Base-by-base conservation (phyloP, 2,113 vertebrate species). In the Thinocorus orbignyianus region DNA sequence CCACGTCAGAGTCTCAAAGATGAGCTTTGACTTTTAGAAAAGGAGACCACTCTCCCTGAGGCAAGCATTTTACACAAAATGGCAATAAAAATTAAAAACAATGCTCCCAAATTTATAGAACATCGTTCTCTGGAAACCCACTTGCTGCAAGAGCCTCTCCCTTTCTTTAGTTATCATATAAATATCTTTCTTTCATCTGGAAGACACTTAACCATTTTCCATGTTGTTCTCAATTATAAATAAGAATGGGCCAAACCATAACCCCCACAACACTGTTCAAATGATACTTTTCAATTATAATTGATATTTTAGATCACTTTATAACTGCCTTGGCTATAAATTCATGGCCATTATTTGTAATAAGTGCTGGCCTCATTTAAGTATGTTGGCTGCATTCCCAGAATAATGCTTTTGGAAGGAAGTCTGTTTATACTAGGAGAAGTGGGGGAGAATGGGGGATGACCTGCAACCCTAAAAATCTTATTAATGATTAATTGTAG, bases 251-350 rank as follows among this genome's bases (percentile, higher is more conserved):
- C 81, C 70, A 92, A 92, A 79, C 61, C 6, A 0, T 93, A 92
- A 92, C 57, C 70, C 52, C 48, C 62, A 76, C 37, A 91, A 80
- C 52, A 74, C 57, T 92, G 54, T 84, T 88, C 70, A 91, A 82
- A 73, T 30, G 1, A 84, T 93, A 54, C 61, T 95, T 91, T 91
- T 91, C 83, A 65, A 77, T 91, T 92, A 84, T 95, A 94, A 96
- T 95, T 95, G 83, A 81, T 96, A 88, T 93, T 94, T 95, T 89
- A 93, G 70, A 89, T 96, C 4, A 1, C 88, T 96, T 94, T 93
- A 77, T 93, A 93, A 92, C 48, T 2, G 30, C 81, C 73, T 94
- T 31, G 65, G 66, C 93, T 94, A 91, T 95, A 94, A 96, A 95
- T 95, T 90, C 88, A 74, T 95, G 51, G 71, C 82, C 64, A 90